Conservation (phyloP, 2,888 invertebrate genomes). For the Phania funesta region DNA sequence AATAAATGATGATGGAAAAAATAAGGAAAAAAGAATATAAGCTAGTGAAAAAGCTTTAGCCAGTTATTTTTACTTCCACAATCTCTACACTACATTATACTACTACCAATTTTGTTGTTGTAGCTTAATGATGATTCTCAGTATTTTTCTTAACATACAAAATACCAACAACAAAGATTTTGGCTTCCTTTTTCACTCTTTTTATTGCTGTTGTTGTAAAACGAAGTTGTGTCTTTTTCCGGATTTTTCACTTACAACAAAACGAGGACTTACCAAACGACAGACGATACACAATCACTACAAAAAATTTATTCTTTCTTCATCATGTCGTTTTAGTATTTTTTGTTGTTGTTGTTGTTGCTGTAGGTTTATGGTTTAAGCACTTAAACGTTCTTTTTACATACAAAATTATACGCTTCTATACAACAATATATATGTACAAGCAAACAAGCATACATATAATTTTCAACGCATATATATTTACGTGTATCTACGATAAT, state of each 20-base stretch:
- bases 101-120: conserved; percentile 30
- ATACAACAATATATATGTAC: conserved; percentile 1
- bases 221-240: conserved; percentile 66
- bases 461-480: neutral
- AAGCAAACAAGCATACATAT: neutral
- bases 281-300: conserved; percentile 53
- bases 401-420: conserved; percentile 40
- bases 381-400: conserved; percentile 62
- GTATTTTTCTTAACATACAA: conserved; percentile 45
- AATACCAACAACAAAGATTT: conserved; percentile 48
- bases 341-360: conserved; percentile 47
- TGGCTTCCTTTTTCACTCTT: conserved; percentile 43
- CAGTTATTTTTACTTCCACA: conserved; percentile 45
- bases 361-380: conserved; percentile 63
- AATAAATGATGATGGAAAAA: conserved; percentile 38
- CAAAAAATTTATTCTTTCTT: conserved; percentile 40
- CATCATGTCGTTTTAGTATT: conserved; percentile 50
- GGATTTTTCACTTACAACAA: conserved; percentile 67
- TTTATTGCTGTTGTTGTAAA: conserved; percentile 49
- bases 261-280: conserved; percentile 59
- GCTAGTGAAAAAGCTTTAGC: conserved; percentile 51
- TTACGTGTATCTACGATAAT: conserved; percentile 5
- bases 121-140: conserved; percentile 51
- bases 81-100: conserved; percentile 54
- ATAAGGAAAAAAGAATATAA: conserved; percentile 19